Conservation (phyloP, 2,113 vertebrate species). For the Bostrychus sinensis region DNA sequence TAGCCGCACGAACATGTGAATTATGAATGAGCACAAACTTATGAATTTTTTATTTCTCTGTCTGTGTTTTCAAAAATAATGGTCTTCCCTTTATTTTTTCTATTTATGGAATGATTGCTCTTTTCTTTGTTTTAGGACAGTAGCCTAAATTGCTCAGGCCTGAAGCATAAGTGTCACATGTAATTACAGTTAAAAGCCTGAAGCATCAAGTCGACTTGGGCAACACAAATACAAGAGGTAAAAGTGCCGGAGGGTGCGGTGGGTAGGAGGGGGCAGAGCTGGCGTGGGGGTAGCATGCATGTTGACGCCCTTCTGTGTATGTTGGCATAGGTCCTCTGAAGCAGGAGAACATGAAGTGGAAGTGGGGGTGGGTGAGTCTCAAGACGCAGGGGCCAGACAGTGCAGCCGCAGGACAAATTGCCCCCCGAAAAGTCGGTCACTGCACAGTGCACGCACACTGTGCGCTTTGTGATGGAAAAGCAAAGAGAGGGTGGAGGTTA, state of each 20-base stretch:
- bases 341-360: slow-evolving; percentile 27
- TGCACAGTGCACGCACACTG: slow-evolving; percentile 51
- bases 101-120: slow-evolving; percentile 26
- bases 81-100: not conserved
- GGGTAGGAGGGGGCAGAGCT: slow-evolving; percentile 6
- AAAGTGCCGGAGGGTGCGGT: slow-evolving; percentile 39
- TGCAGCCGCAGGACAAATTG: slow-evolving; percentile 66
- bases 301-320: slow-evolving; percentile 49
- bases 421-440: slow-evolving; percentile 72
- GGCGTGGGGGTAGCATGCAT: slow-evolving; percentile 18
- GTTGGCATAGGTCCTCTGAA: slow-evolving; percentile 41
- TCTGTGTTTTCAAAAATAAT: not conserved
- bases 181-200: slow-evolving; percentile 38
- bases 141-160: slow-evolving; percentile 21
- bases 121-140: slow-evolving; percentile 47
- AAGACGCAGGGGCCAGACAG: slow-evolving; percentile 71
- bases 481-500: slow-evolving; percentile 8
- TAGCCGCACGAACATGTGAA: slow-evolving; percentile 7
- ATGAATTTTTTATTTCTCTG: slow-evolving; percentile 8
- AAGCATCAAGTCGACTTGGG: slow-evolving; percentile 44
- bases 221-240: slow-evolving; percentile 29
- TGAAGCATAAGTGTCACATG: slow-evolving; percentile 58
- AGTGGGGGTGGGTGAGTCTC: slow-evolving; percentile 25
- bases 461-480: slow-evolving; percentile 63
- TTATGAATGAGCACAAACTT: slow-evolving; percentile 11